Evolutionary conservation across 2,797 vertebrate genomes (phyloP).

Genomic region (Hydrolagus colliei): DNA sequence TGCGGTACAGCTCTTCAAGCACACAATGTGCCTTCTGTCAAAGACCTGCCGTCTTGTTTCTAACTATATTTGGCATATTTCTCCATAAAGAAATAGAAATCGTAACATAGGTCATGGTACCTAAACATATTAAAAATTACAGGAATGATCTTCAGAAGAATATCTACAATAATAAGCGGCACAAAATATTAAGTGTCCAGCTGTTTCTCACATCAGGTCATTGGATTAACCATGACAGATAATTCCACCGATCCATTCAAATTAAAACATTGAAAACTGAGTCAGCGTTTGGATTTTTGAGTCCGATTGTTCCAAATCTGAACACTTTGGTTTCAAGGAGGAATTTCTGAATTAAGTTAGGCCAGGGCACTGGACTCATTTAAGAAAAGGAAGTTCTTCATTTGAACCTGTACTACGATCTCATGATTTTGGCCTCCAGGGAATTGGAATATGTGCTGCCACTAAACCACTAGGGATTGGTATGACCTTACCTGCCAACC

Average conservation of each 20-base stretch:
- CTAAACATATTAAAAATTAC: conserved; percentile 1
- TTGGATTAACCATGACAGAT: background rate
- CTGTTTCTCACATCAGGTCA: background rate
- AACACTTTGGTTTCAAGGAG: background rate
- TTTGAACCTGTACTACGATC: too few species aligned
- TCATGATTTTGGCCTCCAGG: too few species aligned
- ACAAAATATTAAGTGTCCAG: background rate
- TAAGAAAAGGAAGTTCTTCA: too few species aligned
- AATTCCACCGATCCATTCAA: background rate
- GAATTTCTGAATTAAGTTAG: background rate
- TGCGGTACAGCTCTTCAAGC: conserved; percentile 1
- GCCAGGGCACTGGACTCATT: background rate
- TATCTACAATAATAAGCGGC: background rate
- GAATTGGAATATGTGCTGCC: background rate
- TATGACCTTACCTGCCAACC: too few species aligned
- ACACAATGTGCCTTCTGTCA: conserved; percentile 25
- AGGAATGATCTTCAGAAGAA: conserved; percentile 15
- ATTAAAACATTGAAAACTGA: background rate
- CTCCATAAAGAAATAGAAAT: conserved; percentile 18
- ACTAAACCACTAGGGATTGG: background rate
- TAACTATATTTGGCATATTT: conserved; percentile 29
- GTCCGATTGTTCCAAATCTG: background rate
- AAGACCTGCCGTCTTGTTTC: conserved; percentile 4
- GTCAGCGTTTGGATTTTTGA: background rate
- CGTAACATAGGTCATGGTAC: background rate